Evolutionary conservation across 64 coral and sea anemone species (phyloP).

Genomic region (Montipora cactus): DNA sequence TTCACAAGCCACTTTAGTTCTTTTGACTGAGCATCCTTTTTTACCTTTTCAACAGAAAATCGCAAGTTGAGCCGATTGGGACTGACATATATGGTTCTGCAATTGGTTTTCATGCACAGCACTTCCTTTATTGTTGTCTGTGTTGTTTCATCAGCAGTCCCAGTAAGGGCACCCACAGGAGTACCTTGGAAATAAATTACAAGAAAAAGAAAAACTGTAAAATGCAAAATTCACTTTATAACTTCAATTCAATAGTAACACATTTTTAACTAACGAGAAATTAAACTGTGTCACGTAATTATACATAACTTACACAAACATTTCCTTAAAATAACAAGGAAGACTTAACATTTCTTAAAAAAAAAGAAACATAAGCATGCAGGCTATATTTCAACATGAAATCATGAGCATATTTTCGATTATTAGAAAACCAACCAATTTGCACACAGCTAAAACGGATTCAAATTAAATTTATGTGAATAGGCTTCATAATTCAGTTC

Average conservation of each 20-base stretch:
- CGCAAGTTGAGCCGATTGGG: conserved; percentile 14
- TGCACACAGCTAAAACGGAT: no score
- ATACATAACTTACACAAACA: no score
- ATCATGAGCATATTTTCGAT: not conserved
- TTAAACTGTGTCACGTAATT: not conserved
- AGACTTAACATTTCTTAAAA: not conserved
- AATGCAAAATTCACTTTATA: not conserved
- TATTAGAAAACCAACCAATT: no score
- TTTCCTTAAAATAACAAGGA: no score
- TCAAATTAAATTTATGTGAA: no score
- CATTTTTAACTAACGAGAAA: not conserved
- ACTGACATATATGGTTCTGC: conserved; percentile 13
- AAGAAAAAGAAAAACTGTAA: conserved; percentile 1
- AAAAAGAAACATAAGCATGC: not conserved
- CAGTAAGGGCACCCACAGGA: conserved; percentile 44
- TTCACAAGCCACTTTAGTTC: conserved; percentile 8
- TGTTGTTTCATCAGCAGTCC: conserved; percentile 24
- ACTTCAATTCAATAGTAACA: not conserved
- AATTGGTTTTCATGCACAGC: not conserved
- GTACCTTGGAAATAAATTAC: conserved; percentile 24
- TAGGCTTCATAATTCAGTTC: not conserved
- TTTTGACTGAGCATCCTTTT: not conserved
- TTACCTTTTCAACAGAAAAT: conserved; percentile 22
- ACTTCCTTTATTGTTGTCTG: conserved; percentile 25
- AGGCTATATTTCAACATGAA: not conserved